Conservation (phyloP, 2,888 invertebrate species). For the Teinopalpus imperialis region DNA sequence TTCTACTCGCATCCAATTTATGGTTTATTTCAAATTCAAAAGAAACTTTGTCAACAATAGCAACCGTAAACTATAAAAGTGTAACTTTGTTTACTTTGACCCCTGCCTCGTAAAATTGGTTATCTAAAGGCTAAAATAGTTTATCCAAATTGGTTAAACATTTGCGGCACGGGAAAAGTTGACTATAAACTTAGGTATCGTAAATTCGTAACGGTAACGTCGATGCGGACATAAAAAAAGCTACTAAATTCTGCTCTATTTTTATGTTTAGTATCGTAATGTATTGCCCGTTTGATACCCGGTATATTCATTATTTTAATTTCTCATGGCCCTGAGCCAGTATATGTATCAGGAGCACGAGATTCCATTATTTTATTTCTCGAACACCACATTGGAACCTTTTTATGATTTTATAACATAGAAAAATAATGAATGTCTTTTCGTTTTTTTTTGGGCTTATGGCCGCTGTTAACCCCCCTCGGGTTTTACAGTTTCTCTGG, state of each 20-base stretch:
- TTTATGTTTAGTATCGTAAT: slow-evolving; percentile 1
- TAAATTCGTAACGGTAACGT: slow-evolving; percentile 15
- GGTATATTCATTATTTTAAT: no score
- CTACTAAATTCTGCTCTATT: slow-evolving; percentile 6
- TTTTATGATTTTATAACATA: no score
- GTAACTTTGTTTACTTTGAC: slow-evolving; percentile 14
- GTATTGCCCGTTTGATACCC: neutral
- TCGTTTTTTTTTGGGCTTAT: no score
- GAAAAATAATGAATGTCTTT: no score
- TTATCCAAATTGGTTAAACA: slow-evolving; percentile 21
- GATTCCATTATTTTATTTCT: no score
- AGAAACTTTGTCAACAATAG: neutral
- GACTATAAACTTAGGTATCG: slow-evolving; percentile 18
- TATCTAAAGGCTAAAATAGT: slow-evolving; percentile 21
- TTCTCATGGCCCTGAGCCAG: no score
- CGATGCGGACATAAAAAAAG: slow-evolving; percentile 3
- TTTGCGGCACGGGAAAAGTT: slow-evolving; percentile 17
- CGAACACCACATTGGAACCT: no score
- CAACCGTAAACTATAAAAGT: slow-evolving; percentile 4
- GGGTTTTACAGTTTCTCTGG: no score
- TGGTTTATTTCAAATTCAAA: neutral
- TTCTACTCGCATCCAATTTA: no score
- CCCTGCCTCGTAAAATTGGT: slow-evolving; percentile 19
- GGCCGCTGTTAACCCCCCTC: no score
- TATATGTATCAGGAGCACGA: no score